Evolutionary conservation across 2,888 invertebrate genomes (phyloP).

Genomic region (Spodoptera littoralis): DNA sequence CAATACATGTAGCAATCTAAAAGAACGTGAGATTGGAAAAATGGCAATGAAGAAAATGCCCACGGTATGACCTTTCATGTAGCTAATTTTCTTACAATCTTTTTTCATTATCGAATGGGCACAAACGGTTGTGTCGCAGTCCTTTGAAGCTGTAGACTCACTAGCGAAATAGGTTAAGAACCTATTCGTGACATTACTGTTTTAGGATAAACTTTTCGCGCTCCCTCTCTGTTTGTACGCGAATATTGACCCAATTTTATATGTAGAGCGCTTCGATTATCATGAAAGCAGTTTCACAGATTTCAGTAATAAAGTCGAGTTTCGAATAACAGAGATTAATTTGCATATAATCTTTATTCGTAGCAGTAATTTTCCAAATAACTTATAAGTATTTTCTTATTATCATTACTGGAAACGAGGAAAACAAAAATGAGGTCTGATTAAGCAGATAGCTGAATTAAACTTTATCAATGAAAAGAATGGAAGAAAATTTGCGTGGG

Average conservation of each 20-base stretch:
- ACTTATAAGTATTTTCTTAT: too few relatives aligned
- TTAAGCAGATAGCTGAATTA: not conserved
- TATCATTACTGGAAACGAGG: too few relatives aligned
- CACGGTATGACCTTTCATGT: conserved; percentile 13
- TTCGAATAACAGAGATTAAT: conserved; percentile 15
- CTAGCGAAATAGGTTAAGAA: conserved; percentile 61
- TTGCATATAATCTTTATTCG: conserved; percentile 1
- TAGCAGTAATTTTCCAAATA: conserved; percentile 2
- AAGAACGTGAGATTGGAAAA: conserved; percentile 28
- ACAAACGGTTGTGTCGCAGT: conserved; percentile 43
- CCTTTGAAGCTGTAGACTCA: conserved; percentile 46
- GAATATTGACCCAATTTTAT: conserved; percentile 64
- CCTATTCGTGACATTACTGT: conserved; percentile 60
- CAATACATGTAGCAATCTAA: not conserved
- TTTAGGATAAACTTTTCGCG: conserved; percentile 61
- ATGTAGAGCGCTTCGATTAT: conserved; percentile 53
- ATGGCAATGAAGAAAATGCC: conserved; percentile 20
- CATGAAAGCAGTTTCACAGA: conserved; percentile 23
- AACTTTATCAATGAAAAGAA: conserved; percentile 15
- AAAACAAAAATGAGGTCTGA: not conserved
- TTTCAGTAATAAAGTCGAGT: conserved; percentile 18
- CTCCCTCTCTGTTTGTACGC: conserved; percentile 57
- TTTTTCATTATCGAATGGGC: conserved; percentile 54
- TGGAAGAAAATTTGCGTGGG: conserved; percentile 28
- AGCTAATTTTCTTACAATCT: conserved; percentile 49